Evolutionary conservation across 2,888 invertebrate genomes (phyloP).

Genomic region (Meghimatium bilineatum): DNA sequence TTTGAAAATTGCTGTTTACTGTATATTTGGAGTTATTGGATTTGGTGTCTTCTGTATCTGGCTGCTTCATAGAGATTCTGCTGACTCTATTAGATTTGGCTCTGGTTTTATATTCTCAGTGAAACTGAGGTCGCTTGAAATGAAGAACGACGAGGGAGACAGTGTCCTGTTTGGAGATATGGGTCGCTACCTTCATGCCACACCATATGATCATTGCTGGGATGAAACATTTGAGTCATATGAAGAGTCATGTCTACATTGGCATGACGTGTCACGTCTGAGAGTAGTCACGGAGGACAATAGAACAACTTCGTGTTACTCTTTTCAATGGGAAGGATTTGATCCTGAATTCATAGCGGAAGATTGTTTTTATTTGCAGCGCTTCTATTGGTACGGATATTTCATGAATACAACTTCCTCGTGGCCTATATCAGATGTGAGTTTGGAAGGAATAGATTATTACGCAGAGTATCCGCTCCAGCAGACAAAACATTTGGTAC

Average conservation of each 20-base stretch:
- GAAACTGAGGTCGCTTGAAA: slow-evolving; percentile 54
- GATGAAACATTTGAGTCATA: slow-evolving; percentile 43
- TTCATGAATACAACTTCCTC: slow-evolving; percentile 32
- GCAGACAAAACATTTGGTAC: slow-evolving; percentile 53
- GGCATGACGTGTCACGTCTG: slow-evolving; percentile 53
- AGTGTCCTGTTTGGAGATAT: slow-evolving; percentile 55
- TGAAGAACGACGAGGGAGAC: slow-evolving; percentile 52
- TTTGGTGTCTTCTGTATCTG: slow-evolving; percentile 56
- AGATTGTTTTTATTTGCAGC: slow-evolving; percentile 56
- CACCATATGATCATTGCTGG: slow-evolving; percentile 54
- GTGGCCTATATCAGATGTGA: slow-evolving; percentile 45
- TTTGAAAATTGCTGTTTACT: slow-evolving; percentile 56
- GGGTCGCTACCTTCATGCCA: slow-evolving; percentile 53
- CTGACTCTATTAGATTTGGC: slow-evolving; percentile 53
- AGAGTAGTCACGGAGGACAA: slow-evolving; percentile 49
- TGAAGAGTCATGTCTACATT: slow-evolving; percentile 52
- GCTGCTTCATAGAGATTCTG: slow-evolving; percentile 55
- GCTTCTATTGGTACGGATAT: slow-evolving; percentile 51
- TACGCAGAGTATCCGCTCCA: slow-evolving; percentile 52
- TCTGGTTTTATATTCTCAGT: slow-evolving; percentile 52
- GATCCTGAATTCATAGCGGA: slow-evolving; percentile 47
- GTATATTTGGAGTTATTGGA: slow-evolving; percentile 55
- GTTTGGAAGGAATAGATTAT: slow-evolving; percentile 45
- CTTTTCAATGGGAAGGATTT: slow-evolving; percentile 52
- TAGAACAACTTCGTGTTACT: slow-evolving; percentile 51